Percentiles rank a stretch among this genome's conserved stretches.
Conservation (phyloP, 2,797 vertebrate species). For the Labeo calbasu region DNA sequence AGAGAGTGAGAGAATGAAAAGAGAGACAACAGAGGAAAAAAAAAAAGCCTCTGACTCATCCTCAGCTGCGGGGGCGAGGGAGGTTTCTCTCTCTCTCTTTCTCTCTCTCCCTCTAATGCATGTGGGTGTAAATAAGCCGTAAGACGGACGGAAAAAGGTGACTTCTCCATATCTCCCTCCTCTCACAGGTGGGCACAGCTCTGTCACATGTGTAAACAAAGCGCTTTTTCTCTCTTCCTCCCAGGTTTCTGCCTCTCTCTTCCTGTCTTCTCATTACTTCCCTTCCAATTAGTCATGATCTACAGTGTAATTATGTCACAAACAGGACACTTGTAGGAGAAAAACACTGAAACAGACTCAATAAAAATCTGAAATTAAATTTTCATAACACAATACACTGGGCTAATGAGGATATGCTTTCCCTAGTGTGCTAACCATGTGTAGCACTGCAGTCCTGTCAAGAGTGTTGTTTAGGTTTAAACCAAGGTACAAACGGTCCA, state of each 20-base stretch:
- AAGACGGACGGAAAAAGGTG: constrained; percentile 43
- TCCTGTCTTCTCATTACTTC: background rate
- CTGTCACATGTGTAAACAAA: constrained; percentile 35
- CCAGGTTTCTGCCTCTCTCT: constrained; percentile 49
- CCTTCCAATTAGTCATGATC: constrained; percentile 38
- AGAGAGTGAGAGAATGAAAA: constrained; percentile 21
- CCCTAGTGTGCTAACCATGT: background rate
- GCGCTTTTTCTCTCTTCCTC: constrained; percentile 50
- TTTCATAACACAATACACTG: background rate
- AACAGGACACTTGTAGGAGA: constrained; percentile 17
- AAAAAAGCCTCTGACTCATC: constrained; percentile 49
- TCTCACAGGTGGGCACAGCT: constrained; percentile 42
- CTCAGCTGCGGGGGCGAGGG: constrained; percentile 51
- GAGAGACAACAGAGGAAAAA: constrained; percentile 15
- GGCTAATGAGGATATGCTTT: constrained; percentile 21
- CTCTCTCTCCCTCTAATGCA: constrained; percentile 49
- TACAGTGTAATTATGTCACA: constrained; percentile 20
- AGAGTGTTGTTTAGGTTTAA: background rate
- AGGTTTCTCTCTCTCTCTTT: constrained; percentile 40
- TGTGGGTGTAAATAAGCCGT: constrained; percentile 25
- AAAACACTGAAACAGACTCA: constrained; percentile 22
- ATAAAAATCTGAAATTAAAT: background rate
- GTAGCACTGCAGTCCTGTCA: background rate
- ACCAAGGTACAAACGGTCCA: background rate
- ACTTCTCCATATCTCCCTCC: constrained; percentile 48